These are phyloP conservation scores for Mythimna loreyi DNA, from an alignment of 2,888 invertebrate genomes.

Conservation along the genomic window DNA sequence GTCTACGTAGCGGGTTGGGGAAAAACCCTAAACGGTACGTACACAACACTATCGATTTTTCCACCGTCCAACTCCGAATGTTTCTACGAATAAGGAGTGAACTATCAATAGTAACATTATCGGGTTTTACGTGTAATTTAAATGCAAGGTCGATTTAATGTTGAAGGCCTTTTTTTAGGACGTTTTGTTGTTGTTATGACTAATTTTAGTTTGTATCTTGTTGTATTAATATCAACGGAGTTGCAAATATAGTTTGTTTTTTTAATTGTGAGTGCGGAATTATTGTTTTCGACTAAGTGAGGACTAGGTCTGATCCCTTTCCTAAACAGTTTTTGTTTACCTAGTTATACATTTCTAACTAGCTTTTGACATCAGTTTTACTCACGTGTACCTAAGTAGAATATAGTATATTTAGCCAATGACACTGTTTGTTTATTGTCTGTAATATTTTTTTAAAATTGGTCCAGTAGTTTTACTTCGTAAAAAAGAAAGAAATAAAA, in stretches of 20 bases:
- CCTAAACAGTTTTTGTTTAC: no score
- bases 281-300: no score
- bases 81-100: constrained; percentile 44
- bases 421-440: no score
- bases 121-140: constrained; percentile 60
- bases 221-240: not conserved
- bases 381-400: no score
- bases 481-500: no score
- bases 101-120: constrained; percentile 27
- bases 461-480: no score
- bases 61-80: constrained; percentile 15
- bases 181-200: not conserved
- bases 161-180: not conserved
- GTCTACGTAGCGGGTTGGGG: constrained; percentile 92
- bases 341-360: no score
- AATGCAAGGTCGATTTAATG: constrained; percentile 35
- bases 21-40: constrained; percentile 88
- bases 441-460: no score
- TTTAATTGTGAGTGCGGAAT: no score
- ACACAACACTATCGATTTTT: constrained; percentile 69
- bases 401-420: no score
- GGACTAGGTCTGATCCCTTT: no score
- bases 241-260: not conserved
- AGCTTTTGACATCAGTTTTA: no score
- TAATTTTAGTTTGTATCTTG: not conserved